Base-by-base conservation (phyloP, 2,113 vertebrate genomes). In the Fregetta grallaria region DNA sequence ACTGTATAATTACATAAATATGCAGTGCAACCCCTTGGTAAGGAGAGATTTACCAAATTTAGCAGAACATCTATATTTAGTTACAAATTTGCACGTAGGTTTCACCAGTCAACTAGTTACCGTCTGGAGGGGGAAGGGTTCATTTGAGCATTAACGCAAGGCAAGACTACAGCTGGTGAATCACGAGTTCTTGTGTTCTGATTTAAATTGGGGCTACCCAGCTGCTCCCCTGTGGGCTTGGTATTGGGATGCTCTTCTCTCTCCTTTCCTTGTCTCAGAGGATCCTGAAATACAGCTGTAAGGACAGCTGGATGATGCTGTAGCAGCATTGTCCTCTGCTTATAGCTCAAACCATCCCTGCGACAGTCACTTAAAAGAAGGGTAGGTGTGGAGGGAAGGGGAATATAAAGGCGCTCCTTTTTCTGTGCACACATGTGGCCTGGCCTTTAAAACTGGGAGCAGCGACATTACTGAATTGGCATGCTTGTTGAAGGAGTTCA, bases 1-100 rank as follows among this genome's bases (percentile, higher is more conserved):
- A 36, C 89, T 88, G 61, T 90, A 23, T 95, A 90, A 88, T 94
- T 94, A 91, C 15, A 77, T 88, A 86, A 93, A 88, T 70, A 88
- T 38, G 65, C 18, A 12, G 53, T 84, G 61, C 52, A 78, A 68
- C 45, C 58, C 71, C 74, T 92, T 55, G 75, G 90, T 83, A 66
- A 67, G 45, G 52, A 87, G 81, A 85, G 73, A 85, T 87, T 76
- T 49, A 42, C 74, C 77, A 42, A 70, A 87, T 90, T 73, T 94
- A 96, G 95, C 77, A 79, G 77, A 94, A 82, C n/a, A 18, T 88
- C 62, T 92, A 55, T 95, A 82, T 88, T 95, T 95, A 91, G 92
- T 73, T 77, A 72, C 53, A 77, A 88, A 90, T 91, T 91, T 94
- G 70, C 92, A 70, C 66, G 5, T 76, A 47, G 80, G 62, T 90